Evolutionary conservation across 2,888 invertebrate species (phyloP), one percentile per base, ranked within the genome.

Genomic region (Crossocerus cetratus): DNA sequence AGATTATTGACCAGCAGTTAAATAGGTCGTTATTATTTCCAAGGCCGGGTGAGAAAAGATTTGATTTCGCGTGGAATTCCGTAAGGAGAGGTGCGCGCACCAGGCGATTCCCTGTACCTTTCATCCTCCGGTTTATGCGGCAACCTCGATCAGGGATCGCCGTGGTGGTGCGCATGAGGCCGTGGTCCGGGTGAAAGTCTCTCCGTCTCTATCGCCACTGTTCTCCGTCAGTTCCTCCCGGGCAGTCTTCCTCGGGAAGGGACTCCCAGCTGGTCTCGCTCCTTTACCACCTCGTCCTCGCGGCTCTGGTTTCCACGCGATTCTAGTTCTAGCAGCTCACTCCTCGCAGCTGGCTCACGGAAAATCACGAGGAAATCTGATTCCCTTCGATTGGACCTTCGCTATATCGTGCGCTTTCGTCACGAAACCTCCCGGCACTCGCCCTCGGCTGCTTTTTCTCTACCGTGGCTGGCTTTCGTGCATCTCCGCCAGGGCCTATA

Each of bases 51-150:
- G 80, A 80, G 76, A 78, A 78, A 80, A 78, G 77, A 79, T 84
- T 84, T 82, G 79, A 82, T 83, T 84, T 76, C 68, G 76, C 79
- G 75, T 74, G 80, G 77, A 78, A 81, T 85, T 83, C 77, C 83
- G 82, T 83, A 83, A 74, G 75, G 67, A 61, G 59, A 68, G 64
- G 60, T 69, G 63, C 62, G n/a, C 49, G 49, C 59, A 55, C 69
- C 57, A 45, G 63, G 53, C 57, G 62, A 77, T 74, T 69, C 59
- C 23, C 63, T 43, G 73, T 44, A 62, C 66, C 61, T 64, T 66
- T 68, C 71, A 59, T 80, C 71, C 74, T 76, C 69, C 67, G 63
- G 57, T 78, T 77, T 66, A 75, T 70, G 72, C 75, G 57, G 61
- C 74, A 77, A 74, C 66, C 71, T 73, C 72, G 66, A 81, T 73